Evolutionary conservation across 1,140 invertebrate species (phyloP).

Genomic region (Palaemon carinicauda): DNA sequence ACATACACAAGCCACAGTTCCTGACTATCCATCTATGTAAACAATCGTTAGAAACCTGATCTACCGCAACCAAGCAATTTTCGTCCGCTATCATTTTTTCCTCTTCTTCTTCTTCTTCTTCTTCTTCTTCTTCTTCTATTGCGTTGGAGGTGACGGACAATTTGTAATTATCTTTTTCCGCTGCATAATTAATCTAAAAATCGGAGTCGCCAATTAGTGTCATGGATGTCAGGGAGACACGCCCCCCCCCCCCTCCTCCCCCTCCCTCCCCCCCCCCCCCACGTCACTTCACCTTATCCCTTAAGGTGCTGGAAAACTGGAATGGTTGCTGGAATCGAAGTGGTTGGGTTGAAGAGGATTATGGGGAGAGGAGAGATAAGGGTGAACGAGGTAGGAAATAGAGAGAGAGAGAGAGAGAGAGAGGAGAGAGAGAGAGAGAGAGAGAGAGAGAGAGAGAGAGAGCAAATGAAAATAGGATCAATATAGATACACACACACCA

Average conservation of each 20-base stretch:
- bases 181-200: conserved; percentile 20
- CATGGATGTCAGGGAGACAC: not conserved
- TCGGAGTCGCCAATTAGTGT: conserved; percentile 21
- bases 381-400: too few relatives aligned
- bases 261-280: not conserved
- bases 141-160: not conserved
- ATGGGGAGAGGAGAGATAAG: not conserved
- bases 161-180: conserved; percentile 5
- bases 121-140: not conserved
- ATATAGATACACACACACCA: too few relatives aligned
- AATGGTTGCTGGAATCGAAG: not conserved
- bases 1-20: not conserved
- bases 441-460: too few relatives aligned
- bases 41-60: too few relatives aligned
- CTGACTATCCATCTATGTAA: too few relatives aligned
- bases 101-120: not conserved
- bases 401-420: too few relatives aligned
- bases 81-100: not conserved
- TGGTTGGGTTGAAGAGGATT: not conserved
- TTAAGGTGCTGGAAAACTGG: not conserved
- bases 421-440: too few relatives aligned
- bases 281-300: too few relatives aligned
- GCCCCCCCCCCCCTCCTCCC: not conserved
- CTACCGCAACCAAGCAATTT: not conserved
- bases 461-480: too few relatives aligned